Percentiles rank a stretch among this genome's conserved stretches.
phyloP scores from a whole-genome alignment of 2,797 vertebrate genomes.

The Gymnocypris eckloni region DNA sequence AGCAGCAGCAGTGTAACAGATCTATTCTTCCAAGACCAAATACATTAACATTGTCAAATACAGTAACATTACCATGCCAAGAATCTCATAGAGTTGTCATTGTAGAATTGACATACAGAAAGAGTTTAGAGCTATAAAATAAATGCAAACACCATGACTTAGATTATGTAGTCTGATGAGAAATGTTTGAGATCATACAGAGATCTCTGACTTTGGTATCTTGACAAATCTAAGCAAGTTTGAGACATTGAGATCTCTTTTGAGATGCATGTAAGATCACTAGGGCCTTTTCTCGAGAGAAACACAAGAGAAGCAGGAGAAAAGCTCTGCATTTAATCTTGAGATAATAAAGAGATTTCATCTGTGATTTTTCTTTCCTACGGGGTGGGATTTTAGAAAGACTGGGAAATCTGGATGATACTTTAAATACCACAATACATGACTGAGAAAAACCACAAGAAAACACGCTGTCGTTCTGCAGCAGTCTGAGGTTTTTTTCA shows the following conservation, averaged over 20 bases:
- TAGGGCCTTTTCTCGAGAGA: background rate
- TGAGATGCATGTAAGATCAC: background rate
- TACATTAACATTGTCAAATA: too few species aligned
- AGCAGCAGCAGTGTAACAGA: too few species aligned
- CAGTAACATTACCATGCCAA: too few species aligned
- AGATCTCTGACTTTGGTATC: background rate
- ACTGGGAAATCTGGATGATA: background rate
- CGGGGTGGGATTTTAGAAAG: background rate
- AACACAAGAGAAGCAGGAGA: background rate
- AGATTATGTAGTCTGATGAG: background rate
- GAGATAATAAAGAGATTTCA: background rate
- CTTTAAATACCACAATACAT: background rate
- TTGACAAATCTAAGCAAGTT: background rate
- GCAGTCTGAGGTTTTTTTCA: background rate
- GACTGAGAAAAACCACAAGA: background rate
- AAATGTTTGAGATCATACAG: background rate
- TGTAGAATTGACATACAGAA: background rate
- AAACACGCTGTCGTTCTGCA: slow-evolving; percentile 3
- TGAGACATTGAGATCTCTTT: background rate
- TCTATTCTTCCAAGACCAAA: too few species aligned
- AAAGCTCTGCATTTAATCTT: background rate
- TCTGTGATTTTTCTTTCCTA: background rate
- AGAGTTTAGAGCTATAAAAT: background rate
- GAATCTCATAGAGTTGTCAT: too few species aligned
- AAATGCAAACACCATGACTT: background rate